A percentile compares a stretch with the other conserved stretches of the same genome.
These are phyloP conservation scores for Oplegnathus fasciatus DNA, from an alignment of 2,113 vertebrate genomes.

Conservation along the genomic window DNA sequence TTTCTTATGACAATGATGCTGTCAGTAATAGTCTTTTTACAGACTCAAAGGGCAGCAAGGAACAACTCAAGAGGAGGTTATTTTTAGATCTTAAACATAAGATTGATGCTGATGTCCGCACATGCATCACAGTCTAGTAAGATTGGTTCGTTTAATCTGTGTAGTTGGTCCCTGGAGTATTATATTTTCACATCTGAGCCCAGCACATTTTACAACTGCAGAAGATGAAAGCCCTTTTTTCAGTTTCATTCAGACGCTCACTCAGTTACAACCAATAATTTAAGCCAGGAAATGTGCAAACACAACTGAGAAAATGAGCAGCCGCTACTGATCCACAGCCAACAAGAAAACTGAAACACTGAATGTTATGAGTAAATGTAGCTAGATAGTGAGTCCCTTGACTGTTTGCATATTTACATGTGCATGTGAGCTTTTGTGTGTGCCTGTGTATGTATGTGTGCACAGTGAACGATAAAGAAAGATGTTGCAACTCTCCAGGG, in stretches of 20 bases:
- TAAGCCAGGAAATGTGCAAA: slow-evolving; percentile 63
- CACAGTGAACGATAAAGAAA: slow-evolving; percentile 19
- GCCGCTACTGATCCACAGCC: slow-evolving; percentile 42
- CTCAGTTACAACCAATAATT: slow-evolving; percentile 48
- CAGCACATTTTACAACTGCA: slow-evolving; percentile 50
- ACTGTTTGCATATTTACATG: slow-evolving; percentile 20
- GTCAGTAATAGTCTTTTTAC: slow-evolving; percentile 22
- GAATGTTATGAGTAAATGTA: slow-evolving; percentile 42
- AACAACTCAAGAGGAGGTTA: slow-evolving; percentile 28
- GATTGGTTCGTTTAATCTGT: slow-evolving; percentile 56
- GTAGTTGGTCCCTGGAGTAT: slow-evolving; percentile 57
- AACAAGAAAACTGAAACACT: slow-evolving; percentile 30
- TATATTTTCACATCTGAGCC: slow-evolving; percentile 63
- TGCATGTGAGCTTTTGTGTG: slow-evolving; percentile 9
- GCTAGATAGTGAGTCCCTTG: slow-evolving; percentile 19
- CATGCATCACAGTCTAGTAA: slow-evolving; percentile 49
- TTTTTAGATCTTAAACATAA: slow-evolving; percentile 48
- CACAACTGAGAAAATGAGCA: slow-evolving; percentile 72
- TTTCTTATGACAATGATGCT: slow-evolving; percentile 6
- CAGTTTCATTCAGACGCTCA: slow-evolving; percentile 52
- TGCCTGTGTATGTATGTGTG: not conserved
- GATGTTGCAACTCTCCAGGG: slow-evolving; percentile 57
- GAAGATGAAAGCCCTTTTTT: slow-evolving; percentile 66
- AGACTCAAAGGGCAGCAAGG: slow-evolving; percentile 33
- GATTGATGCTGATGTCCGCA: slow-evolving; percentile 21